Conservation (phyloP, 2,797 vertebrate genomes). For the Pantherophis vulpinus region DNA sequence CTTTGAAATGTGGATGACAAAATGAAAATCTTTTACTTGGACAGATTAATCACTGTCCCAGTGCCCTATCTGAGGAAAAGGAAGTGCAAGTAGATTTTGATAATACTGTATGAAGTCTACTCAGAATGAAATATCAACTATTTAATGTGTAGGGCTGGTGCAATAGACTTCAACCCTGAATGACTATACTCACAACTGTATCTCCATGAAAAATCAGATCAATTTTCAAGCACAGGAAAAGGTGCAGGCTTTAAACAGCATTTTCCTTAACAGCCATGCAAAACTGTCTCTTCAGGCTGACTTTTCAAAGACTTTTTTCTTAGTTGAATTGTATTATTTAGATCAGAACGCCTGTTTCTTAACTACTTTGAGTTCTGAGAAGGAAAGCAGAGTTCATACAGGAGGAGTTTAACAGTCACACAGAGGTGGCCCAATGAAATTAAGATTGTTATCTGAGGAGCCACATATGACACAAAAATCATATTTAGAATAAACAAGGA, state of each 20-base stretch:
- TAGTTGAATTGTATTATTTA: neutral
- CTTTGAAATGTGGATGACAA: neutral
- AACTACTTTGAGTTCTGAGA: slow-evolving; percentile 44
- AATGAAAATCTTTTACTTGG: slow-evolving; percentile 9
- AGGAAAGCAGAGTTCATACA: slow-evolving; percentile 51
- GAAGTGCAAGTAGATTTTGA: slow-evolving; percentile 27
- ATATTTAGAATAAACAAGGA: slow-evolving; percentile 57
- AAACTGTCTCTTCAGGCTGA: neutral
- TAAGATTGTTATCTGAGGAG: slow-evolving; percentile 37
- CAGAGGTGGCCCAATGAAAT: slow-evolving; percentile 52
- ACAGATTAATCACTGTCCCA: slow-evolving; percentile 36
- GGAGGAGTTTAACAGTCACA: slow-evolving; percentile 36
- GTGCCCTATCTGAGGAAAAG: neutral
- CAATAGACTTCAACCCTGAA: neutral
- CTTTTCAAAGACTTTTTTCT: neutral
- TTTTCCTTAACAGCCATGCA: neutral
- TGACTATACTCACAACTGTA: neutral
- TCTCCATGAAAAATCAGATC: neutral
- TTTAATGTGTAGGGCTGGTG: neutral
- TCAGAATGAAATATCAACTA: slow-evolving; percentile 4
- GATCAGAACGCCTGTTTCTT: neutral
- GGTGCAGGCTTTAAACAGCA: neutral
- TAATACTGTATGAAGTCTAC: neutral
- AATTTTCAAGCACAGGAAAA: neutral
- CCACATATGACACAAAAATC: slow-evolving; percentile 10